Conservation (phyloP, 2,888 invertebrate species). For the Mythimna pallens region DNA sequence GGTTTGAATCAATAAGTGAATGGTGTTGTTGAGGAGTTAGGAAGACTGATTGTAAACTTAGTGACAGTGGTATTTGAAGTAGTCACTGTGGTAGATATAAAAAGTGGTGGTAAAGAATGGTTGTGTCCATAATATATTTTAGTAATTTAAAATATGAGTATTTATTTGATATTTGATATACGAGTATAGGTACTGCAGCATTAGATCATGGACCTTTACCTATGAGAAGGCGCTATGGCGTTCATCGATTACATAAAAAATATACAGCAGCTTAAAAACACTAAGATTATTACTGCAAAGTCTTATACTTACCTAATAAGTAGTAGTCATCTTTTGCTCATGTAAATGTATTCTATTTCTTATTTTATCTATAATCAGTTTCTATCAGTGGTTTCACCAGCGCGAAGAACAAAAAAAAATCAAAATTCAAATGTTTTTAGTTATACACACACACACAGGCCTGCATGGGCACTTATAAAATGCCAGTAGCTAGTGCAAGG, state of each 20-base stretch:
- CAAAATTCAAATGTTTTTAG: too few relatives aligned
- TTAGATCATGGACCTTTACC: not conserved
- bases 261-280: not conserved
- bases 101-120: slow-evolving; percentile 23
- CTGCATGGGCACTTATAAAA: too few relatives aligned
- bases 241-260: not conserved
- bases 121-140: slow-evolving; percentile 46
- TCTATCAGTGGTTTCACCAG: too few relatives aligned
- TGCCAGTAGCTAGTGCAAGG: too few relatives aligned
- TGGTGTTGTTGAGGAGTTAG: slow-evolving; percentile 8
- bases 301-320: too few relatives aligned
- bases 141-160: not conserved
- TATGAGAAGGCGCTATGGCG: not conserved
- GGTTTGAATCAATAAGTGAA: slow-evolving; percentile 29
- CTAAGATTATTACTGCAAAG: not conserved
- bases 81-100: slow-evolving; percentile 22
- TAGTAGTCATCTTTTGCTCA: too few relatives aligned
- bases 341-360: too few relatives aligned
- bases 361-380: too few relatives aligned
- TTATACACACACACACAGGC: too few relatives aligned
- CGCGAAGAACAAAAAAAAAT: too few relatives aligned
- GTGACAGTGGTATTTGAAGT: slow-evolving; percentile 2
- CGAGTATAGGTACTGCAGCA: not conserved
- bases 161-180: slow-evolving; percentile 18
- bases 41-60: slow-evolving; percentile 50